phyloP scores from a whole-genome alignment of 2,797 vertebrate genomes.

The Vipera ursinii region DNA sequence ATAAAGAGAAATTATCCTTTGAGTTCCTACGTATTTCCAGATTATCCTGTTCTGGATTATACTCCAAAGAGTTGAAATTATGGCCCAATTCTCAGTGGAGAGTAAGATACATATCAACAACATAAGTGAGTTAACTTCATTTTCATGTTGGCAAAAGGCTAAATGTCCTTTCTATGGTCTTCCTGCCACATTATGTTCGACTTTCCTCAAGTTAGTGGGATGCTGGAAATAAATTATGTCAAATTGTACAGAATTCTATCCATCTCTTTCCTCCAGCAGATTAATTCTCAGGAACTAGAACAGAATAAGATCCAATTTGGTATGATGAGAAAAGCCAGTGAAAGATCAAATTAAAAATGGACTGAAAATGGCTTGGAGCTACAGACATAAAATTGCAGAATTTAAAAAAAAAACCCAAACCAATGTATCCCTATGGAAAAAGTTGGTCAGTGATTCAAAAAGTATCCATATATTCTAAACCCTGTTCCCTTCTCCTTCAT shows the following conservation, averaged over 20 bases:
- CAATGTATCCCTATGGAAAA: background rate
- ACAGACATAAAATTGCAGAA: background rate
- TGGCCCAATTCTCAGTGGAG: background rate
- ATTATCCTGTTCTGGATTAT: background rate
- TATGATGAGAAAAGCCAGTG: background rate
- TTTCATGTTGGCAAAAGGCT: background rate
- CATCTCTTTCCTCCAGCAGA: background rate
- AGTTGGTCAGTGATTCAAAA: background rate
- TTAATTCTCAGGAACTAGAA: background rate
- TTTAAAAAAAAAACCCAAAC: background rate
- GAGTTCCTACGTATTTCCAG: background rate
- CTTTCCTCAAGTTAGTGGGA: background rate
- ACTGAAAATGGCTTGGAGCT: background rate
- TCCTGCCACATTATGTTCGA: background rate
- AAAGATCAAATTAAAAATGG: background rate
- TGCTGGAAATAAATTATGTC: background rate
- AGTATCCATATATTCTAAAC: background rate
- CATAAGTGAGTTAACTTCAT: background rate
- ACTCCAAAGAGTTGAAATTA: background rate
- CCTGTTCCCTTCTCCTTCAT: background rate
- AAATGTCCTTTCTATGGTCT: background rate
- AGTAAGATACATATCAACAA: background rate
- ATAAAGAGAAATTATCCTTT: background rate
- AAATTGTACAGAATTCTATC: background rate
- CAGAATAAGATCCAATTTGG: background rate